Base-by-base conservation (phyloP, 1,140 invertebrate genomes). In the Macrosteles quadrilineatus region DNA sequence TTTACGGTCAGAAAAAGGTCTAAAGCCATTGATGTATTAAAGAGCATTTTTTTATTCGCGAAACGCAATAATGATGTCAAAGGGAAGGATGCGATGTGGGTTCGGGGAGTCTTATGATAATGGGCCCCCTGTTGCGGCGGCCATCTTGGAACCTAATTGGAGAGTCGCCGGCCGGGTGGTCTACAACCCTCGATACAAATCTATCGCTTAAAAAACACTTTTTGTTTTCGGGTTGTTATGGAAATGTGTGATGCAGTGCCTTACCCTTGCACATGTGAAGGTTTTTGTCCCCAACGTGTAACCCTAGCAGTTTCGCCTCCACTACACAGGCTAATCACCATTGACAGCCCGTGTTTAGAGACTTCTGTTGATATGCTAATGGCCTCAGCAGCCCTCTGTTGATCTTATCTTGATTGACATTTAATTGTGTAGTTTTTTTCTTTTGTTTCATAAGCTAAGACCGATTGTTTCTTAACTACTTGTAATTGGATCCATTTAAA, bases 1-100 rank as follows among this genome's bases (percentile, higher is more conserved):
- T 59, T 59, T 59, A 50, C 21, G 6, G 17, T n/a, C n/a, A 17
- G 9, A 9, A 17, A 43, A 11, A 43, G 36, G 36, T 50, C 47
- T 4, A 50, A 50, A n/a, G 17, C 47, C 17, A n/a, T 50, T 4
- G 17, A n/a, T 11, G n/a, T n/a, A 50, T 19, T 50, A 50, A 50
- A 3, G 21, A 50, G 47, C 47, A 50, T 50, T 50, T 50, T 50
- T 50, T 59, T 59, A 27, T 59, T 59, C 55, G 55, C 55, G 23
- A 59, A 50, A 59, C 55, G 2, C 55, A 59, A 59, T 59, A 59
- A 59, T 59, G 55, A 59, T 59, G 55, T 59, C 55, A 59, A 59
- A 59, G 47, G 21, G 23, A 9, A 29, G 21, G 55, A 59, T 59
- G 55, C 25, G 55, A 29, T 25, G 21, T 27, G 55, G 55, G 25